Evolutionary conservation across 1,140 invertebrate species (phyloP).

Genomic region (Drosophila subpulchrella): DNA sequence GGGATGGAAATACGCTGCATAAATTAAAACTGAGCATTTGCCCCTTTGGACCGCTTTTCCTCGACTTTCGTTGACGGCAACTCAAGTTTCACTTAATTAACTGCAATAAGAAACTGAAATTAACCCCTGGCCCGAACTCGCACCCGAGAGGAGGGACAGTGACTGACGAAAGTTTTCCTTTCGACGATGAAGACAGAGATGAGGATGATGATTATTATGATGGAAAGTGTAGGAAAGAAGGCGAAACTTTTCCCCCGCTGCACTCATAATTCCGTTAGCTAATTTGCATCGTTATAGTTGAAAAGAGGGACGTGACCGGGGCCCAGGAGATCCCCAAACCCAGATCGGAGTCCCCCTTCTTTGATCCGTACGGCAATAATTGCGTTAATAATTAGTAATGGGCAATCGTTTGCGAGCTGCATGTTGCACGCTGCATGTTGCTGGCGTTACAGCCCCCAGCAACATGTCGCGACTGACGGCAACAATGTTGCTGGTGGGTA

Average conservation of each 20-base stretch:
- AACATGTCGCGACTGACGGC: slow-evolving; percentile 2
- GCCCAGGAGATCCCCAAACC: slow-evolving; percentile 2
- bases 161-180: slow-evolving; percentile 46
- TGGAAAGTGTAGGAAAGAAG: slow-evolving; percentile 51
- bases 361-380: slow-evolving; percentile 50
- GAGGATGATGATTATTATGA: slow-evolving; percentile 32
- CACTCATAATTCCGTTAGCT: slow-evolving; percentile 69
- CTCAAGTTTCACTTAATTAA: slow-evolving; percentile 79
- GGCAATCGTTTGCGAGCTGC: slow-evolving; percentile 48
- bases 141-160: slow-evolving; percentile 25
- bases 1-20: slow-evolving; percentile 39
- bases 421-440: slow-evolving; percentile 8
- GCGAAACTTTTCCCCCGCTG: slow-evolving; percentile 42
- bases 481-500: slow-evolving; percentile 25
- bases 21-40: slow-evolving; percentile 65
- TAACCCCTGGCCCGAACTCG: slow-evolving; percentile 43
- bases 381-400: slow-evolving; percentile 69
- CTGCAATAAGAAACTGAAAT: slow-evolving; percentile 80
- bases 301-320: slow-evolving; percentile 45
- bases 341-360: not conserved
- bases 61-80: slow-evolving; percentile 26
- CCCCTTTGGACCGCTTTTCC: slow-evolving; percentile 8
- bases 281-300: slow-evolving; percentile 69
- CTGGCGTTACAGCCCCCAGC: not conserved
- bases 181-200: slow-evolving; percentile 18